A percentile compares a stretch with the other conserved stretches of the same genome.
phyloP scores from a whole-genome alignment of 2,888 invertebrate genomes.

The Stenodema calcarata region DNA sequence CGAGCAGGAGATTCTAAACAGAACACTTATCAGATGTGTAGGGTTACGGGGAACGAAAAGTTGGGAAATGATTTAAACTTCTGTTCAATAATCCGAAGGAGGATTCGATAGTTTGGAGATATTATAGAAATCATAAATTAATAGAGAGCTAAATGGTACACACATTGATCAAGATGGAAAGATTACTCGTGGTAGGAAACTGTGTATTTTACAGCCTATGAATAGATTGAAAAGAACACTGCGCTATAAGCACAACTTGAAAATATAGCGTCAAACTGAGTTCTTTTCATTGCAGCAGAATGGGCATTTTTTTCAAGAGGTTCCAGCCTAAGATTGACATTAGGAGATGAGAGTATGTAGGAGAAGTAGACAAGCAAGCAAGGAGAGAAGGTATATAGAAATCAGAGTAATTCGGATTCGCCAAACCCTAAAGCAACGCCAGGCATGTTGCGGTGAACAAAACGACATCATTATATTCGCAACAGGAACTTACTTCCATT shows the following conservation, averaged over 20 bases:
- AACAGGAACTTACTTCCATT: not conserved
- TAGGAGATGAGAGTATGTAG: not conserved
- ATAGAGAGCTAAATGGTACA: conserved; percentile 13
- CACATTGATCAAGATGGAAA: not conserved
- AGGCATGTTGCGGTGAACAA: not conserved
- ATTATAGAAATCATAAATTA: conserved; percentile 46
- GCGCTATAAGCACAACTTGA: not conserved
- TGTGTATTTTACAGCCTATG: not conserved
- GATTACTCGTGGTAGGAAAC: not conserved
- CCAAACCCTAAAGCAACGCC: not conserved
- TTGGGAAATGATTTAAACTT: too few relatives aligned
- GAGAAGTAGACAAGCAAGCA: not conserved
- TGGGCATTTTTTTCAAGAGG: not conserved
- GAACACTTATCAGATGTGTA: not conserved
- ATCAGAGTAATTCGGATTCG: not conserved
- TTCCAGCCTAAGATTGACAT: not conserved
- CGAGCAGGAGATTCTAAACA: not conserved
- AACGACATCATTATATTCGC: not conserved
- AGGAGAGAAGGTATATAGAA: not conserved
- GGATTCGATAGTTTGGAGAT: not conserved
- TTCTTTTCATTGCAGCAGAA: not conserved
- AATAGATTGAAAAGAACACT: not conserved
- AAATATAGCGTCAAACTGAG: not conserved
- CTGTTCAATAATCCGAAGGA: not conserved
- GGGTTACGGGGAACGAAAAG: too few relatives aligned